Evolutionary conservation across 1,140 invertebrate genomes (phyloP).

Genomic region (Hirudo medicinalis): DNA sequence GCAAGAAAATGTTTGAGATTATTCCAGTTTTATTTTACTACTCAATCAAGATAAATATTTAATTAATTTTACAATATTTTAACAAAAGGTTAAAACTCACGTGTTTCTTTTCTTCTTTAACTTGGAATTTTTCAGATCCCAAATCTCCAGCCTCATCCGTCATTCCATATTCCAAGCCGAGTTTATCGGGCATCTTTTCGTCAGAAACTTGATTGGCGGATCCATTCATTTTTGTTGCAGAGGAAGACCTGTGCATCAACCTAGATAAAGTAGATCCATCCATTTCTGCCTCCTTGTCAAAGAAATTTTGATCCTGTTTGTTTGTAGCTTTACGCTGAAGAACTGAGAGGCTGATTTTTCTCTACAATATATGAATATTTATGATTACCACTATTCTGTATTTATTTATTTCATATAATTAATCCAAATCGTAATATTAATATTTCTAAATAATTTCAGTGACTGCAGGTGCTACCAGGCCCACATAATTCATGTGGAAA

Average conservation of each 20-base stretch:
- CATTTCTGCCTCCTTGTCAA: neutral
- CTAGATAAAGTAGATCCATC: neutral
- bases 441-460: no score
- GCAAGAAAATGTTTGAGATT: no score
- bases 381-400: no score
- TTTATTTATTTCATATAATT: no score
- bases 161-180: neutral
- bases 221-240: neutral
- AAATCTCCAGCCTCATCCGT: neutral
- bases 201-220: neutral
- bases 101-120: constrained; percentile 8
- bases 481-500: neutral
- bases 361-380: neutral
- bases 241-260: no score
- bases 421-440: no score
- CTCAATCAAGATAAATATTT: no score
- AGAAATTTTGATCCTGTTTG: neutral
- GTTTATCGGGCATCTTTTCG: neutral
- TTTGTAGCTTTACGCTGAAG: constrained; percentile 22
- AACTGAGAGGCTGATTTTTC: constrained; percentile 23
- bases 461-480: no score
- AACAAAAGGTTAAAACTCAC: neutral
- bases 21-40: no score
- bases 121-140: neutral
- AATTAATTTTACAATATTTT: no score